Base-by-base conservation (phyloP, 2,888 invertebrate species). In the Lucinisca nassula region DNA sequence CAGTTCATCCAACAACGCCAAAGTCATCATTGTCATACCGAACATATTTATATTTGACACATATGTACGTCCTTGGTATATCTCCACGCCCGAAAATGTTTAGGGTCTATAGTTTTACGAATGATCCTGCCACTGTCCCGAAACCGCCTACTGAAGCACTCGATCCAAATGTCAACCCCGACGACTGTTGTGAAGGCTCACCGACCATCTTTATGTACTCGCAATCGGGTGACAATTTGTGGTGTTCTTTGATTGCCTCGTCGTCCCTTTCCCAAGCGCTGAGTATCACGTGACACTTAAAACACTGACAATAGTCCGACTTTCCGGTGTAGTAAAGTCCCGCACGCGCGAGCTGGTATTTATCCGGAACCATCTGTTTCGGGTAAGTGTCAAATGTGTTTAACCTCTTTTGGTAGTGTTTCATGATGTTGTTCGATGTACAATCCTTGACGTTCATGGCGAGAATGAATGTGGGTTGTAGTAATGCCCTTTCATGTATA, bases 181-280 rank as follows among this genome's bases (percentile, higher is more conserved):
- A 17, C 6, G 3, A 30, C 27, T 27, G 6, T 30, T 61, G 61
- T 17, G 24, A 30, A 27, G 61, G 61, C 6, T 8, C 67, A 8
- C 72, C 79, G 21, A 79, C n/a, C 67, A 79, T 79, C 35, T 40
- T 79, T 10, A 79, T n/a, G 49, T 79, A 72, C 49, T 72, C 49
- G 35, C 79, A 79, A 72, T 79, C 45, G 2, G 79, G 72, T 24
- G 72, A 30, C 79, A 72, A 79, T 37, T 79, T 72, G 27, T 21
- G 35, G 49, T 72, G 79, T 37, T 79, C 70, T 51, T 37, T 45
- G 30, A 72, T 30, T 8, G 79, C 49, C n/a, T 49, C 40, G 21
- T 72, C 79, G 10, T 67, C 35, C 35, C 72, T 21, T 70, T 79
- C 72, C 79, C 79, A 79, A 72, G 70, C 24, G 17, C 51, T 79